Evolutionary conservation across 2,888 invertebrate genomes (phyloP).

Genomic region (Clistopyga incitator): DNA sequence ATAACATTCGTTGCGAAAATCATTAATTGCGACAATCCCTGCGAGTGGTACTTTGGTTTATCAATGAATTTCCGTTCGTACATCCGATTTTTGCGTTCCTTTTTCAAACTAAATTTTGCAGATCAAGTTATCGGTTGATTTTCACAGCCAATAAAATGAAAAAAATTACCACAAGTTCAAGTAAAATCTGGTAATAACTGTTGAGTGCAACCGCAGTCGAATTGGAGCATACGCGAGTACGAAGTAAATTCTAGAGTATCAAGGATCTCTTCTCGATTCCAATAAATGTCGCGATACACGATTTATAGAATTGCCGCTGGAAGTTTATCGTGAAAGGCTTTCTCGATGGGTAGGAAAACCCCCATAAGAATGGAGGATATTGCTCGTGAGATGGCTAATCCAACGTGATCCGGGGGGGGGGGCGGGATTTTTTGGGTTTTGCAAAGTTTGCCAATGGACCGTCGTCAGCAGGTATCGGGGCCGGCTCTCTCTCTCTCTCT

Average conservation of each 20-base stretch:
- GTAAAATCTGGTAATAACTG: too few relatives aligned
- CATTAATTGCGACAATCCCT: too few relatives aligned
- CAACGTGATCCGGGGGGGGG: slow-evolving; percentile 73
- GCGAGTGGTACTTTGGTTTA: too few relatives aligned
- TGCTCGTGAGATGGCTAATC: slow-evolving; percentile 74
- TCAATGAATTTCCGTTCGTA: too few relatives aligned
- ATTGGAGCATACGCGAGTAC: not conserved
- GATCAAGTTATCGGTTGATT: too few relatives aligned
- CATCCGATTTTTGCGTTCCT: too few relatives aligned
- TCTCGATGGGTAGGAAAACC: slow-evolving; percentile 22
- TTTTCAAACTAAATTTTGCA: too few relatives aligned
- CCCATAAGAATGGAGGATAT: slow-evolving; percentile 71
- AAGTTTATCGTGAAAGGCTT: slow-evolving; percentile 38
- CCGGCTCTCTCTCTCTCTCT: not conserved
- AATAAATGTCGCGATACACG: slow-evolving; percentile 35
- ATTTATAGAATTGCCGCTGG: slow-evolving; percentile 19
- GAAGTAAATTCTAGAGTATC: not conserved
- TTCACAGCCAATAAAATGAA: too few relatives aligned
- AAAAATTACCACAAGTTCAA: too few relatives aligned
- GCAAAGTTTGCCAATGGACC: slow-evolving; percentile 69
- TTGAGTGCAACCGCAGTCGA: not conserved
- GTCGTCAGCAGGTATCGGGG: slow-evolving; percentile 49
- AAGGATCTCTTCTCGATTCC: slow-evolving; percentile 1
- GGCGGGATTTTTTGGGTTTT: slow-evolving; percentile 60
- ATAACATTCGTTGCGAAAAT: too few relatives aligned